phyloP scores from a whole-genome alignment of 2,113 vertebrate genomes.

The Recurvirostra avosetta region DNA sequence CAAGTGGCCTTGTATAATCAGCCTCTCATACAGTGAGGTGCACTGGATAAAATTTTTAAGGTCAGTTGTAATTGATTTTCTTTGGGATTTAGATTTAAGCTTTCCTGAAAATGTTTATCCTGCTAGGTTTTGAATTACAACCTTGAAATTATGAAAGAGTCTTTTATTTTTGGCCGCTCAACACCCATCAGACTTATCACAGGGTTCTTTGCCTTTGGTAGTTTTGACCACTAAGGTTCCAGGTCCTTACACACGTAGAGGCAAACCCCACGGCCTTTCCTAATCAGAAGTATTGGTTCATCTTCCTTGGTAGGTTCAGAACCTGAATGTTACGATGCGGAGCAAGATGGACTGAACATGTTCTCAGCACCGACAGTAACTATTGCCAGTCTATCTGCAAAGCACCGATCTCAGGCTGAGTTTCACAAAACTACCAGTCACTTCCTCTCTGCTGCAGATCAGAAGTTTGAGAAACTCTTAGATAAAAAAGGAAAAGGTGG shows the following conservation, averaged over 20 bases:
- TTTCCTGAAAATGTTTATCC: constrained; percentile 2
- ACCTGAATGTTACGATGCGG: not conserved
- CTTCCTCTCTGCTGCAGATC: not conserved
- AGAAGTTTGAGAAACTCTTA: not conserved
- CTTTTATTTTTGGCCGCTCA: not conserved
- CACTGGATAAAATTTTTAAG: not conserved
- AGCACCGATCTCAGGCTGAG: not conserved
- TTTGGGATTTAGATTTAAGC: not conserved
- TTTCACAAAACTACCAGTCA: not conserved
- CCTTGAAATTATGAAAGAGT: not conserved
- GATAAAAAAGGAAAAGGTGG: constrained; percentile 23
- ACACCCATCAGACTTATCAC: not conserved
- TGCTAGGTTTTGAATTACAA: not conserved
- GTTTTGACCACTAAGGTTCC: not conserved
- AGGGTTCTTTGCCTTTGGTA: not conserved
- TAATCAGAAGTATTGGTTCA: not conserved
- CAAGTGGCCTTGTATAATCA: not conserved
- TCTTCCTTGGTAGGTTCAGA: not conserved
- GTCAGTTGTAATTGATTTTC: constrained; percentile 16
- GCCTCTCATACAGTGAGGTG: not conserved
- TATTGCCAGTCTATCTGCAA: not conserved
- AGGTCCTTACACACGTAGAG: not conserved
- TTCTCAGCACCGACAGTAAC: not conserved
- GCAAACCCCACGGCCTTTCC: not conserved
- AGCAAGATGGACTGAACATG: fast-evolving